Base-by-base conservation (phyloP, 1,140 invertebrate species). In the Drosophila aff. region DNA sequence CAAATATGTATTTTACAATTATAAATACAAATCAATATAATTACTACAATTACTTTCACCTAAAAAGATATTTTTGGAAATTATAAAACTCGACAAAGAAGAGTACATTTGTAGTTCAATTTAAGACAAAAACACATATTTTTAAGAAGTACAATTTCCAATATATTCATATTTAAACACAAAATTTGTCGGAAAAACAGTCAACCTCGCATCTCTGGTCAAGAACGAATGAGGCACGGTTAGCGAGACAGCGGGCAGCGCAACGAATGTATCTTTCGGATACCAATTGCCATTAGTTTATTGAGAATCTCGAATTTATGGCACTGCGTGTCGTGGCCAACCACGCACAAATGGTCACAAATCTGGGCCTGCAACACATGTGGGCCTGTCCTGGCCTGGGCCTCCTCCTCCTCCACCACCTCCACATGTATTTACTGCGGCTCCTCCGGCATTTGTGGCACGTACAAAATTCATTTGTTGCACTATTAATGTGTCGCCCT, bases 231-330 rank as follows among this genome's bases (percentile, higher is more conserved):
- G 33, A 23, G 33, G 15, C 52, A 38, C 52, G 4, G 53, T 26
- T 40, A 40, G 46, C 26, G 16, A 23, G 47, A 38, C 38, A 55
- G 75, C 72, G 71, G 75, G 36, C 72, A 76, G 72, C 72, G 38
- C 44, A 43, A 62, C 62, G 63, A 66, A 73, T 84, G 84, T 89
- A 89, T 87, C 84, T 79, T 78, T 89, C 81, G 76, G 84, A 84
- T 90, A 90, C 79, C 89, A 90, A 90, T 90, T 90, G 82, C 81
- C 86, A 90, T 90, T 90, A 90, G 85, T 90, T 90, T 90, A 90
- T 90, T 90, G 86, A 90, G 79, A 83, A 81, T 74, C 75, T 76
- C 73, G 82, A 80, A 90, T 90, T 90, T 90, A 90, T 90, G 81
- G 64, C 69, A 53, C 79, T 79, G 53, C 85, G 85, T 90, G 71